Evolutionary conservation across 2,888 invertebrate genomes (phyloP).

Genomic region (Selenia dentaria): DNA sequence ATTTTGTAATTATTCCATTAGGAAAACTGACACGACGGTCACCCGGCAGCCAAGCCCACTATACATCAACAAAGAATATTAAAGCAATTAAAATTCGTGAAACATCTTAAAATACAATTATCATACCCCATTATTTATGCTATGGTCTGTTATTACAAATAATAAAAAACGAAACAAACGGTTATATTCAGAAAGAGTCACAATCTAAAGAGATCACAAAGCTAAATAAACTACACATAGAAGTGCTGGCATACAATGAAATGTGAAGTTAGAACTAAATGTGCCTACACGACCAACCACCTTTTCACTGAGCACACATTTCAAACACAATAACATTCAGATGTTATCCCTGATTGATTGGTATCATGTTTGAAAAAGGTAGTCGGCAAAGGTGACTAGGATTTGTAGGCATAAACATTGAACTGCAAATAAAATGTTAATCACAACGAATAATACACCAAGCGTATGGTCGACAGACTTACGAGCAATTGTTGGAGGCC

Average conservation of each 20-base stretch:
- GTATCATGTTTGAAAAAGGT: not conserved
- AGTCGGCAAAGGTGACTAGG: not conserved
- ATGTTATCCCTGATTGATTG: too few relatives aligned
- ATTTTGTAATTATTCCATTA: too few relatives aligned
- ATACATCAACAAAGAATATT: too few relatives aligned
- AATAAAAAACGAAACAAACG: constrained; percentile 15
- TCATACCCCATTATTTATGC: not conserved
- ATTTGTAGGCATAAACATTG: constrained; percentile 29
- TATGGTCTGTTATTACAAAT: not conserved
- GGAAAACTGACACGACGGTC: too few relatives aligned
- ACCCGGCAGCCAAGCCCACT: too few relatives aligned
- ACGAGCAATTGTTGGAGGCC: constrained; percentile 96
- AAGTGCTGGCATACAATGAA: constrained; percentile 56
- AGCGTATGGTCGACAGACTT: constrained; percentile 84
- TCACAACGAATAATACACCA: constrained; percentile 72
- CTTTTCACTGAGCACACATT: too few relatives aligned
- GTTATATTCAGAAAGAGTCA: not conserved
- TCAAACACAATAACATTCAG: too few relatives aligned
- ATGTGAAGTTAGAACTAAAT: constrained; percentile 50
- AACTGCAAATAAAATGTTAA: constrained; percentile 57
- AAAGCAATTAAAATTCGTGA: too few relatives aligned
- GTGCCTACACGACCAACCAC: not conserved
- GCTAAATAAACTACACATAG: constrained; percentile 39
- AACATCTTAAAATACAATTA: too few relatives aligned
- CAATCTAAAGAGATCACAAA: constrained; percentile 34